Evolutionary conservation across 2,797 vertebrate species (phyloP), one percentile per base, ranked within the genome.

Genomic region (Meriones psammophilus): DNA sequence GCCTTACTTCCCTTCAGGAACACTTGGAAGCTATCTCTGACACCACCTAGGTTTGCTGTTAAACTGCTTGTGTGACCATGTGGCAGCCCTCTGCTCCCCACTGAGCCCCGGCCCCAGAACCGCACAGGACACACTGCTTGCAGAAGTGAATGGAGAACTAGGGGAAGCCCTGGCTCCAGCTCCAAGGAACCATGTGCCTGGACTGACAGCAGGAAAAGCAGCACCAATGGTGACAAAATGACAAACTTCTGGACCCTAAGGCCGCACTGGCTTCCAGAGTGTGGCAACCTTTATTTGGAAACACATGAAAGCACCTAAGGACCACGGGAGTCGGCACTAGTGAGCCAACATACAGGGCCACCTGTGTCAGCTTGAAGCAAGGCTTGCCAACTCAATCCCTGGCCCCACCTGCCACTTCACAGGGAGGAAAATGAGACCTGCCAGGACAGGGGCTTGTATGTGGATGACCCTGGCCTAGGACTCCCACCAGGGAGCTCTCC

Each of bases 281-380:
- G 28, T 64, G 73, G 64, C 78, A 64, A 64, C 17, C 54, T 77
- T 46, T 71, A 68, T 71, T 56, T 60, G 81, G 14, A 91, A 81
- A 89, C 58, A 91, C 7, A 36, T 3, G 62, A n/a, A 94, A 18
- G 8, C 0, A 3, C 6, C 62, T 91, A 12, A 46, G n/a, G 91
- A 87, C 87, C 62, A 69, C 28, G 50, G 18, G 28, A 58, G 81
- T 5, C 0, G 2, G 24, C 39, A 76, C 60, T 36, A 78, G 39
- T 0, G 2, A 80, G 36, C 24, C 33, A 8, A 6, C 0, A 1
- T 2, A 0, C 1, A 78, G 26, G 62, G 22, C 50, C 10, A 0
- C 28, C 81, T 2, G 6, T 6, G 13, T 30, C 62, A 88, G 36
- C 54, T 42, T 0, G 0, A 7, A 33, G 36, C 14, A 7, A 8